Conservation (phyloP, 2,888 invertebrate species). For the Calameuta filiformis region DNA sequence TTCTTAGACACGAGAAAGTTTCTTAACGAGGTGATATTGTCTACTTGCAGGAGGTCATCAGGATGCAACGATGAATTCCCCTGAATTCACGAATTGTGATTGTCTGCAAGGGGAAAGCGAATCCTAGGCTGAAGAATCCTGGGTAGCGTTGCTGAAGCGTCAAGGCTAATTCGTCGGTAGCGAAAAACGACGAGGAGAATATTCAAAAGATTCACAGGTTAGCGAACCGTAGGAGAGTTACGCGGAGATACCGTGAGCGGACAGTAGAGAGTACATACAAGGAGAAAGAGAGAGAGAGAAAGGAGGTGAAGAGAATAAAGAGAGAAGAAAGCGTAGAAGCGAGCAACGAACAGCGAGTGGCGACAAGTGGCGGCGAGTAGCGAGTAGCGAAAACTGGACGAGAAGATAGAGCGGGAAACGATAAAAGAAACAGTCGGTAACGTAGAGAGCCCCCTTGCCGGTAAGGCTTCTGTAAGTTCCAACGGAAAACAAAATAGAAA, state of each 20-base stretch:
- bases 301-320: slow-evolving; percentile 5
- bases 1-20: background rate
- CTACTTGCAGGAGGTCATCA: background rate
- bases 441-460: slow-evolving; percentile 22
- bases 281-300: background rate
- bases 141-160: background rate
- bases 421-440: slow-evolving; percentile 29
- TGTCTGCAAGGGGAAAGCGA: background rate
- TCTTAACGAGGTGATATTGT: background rate
- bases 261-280: slow-evolving; percentile 1
- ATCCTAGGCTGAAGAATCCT: background rate
- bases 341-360: background rate
- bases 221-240: background rate
- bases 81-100: background rate
- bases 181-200: background rate
- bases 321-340: background rate
- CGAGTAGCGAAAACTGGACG: slow-evolving; percentile 6
- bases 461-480: background rate
- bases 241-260: slow-evolving; percentile 26
- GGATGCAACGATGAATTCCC: background rate
- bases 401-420: slow-evolving; percentile 21
- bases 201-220: background rate
- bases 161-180: background rate
- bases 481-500: background rate
- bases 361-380: background rate